Evolutionary conservation across 1,140 invertebrate species (phyloP), one percentile per base, ranked within the genome.

Genomic region (Antheraea mylitta): DNA sequence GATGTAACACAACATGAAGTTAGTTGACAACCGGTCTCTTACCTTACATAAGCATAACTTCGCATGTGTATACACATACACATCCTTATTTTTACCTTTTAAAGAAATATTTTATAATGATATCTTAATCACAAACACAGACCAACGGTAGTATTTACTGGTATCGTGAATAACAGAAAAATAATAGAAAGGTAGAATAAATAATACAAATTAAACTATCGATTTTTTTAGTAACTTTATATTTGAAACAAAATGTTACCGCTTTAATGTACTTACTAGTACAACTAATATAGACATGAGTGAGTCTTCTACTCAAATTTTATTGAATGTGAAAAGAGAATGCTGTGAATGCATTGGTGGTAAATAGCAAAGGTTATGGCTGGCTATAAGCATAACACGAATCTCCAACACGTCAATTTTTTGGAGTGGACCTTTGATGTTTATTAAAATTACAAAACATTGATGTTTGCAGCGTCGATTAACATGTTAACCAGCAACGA

Each of bases 321-420:
- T 70, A 42, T 16, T n/a, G 11, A 53, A 13, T 53, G 13, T 53
- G 45, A 16, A 53, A 11, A 13, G 5, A 53, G 11, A 53, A 42
- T 42, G 38, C 7, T 16, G 45, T 53, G 16, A 53, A 53, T 53
- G 16, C 45, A 53, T 53, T 1, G 45, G 6, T 53, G 16, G 16
- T 6, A 53, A 13, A 53, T 11, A 53, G 45, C 45, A 11, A 13
- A 13, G 45, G 7, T 16, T 53, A 53, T 16, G 45, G 45, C 16
- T 6, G 16, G 80, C 77, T 80, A 78, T 63, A 83, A 83, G 80
- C 82, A 76, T 53, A 13, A 59, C 58, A 65, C 72, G 72, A 70
- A 19, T 77, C 85, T 90, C 88, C 88, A 87, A 81, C 58, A 60
- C 37, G 87, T 87, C 81, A 72, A 30, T 16, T 63, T 67, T 66